Evolutionary conservation across 2,888 invertebrate species (phyloP), one percentile per base, ranked within the genome.

Genomic region (Amphipoea oculea): DNA sequence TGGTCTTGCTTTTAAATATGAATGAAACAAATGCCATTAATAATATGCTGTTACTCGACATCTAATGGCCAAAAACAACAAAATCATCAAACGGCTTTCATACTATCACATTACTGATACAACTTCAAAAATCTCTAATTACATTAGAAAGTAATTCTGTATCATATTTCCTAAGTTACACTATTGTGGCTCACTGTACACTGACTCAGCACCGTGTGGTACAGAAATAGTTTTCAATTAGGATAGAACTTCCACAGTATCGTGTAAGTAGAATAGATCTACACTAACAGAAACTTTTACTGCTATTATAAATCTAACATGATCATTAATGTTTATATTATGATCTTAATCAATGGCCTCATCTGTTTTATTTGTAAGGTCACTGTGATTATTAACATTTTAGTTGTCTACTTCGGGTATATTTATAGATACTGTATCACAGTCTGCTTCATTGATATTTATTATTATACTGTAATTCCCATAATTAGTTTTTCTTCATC

Each of bases 131-230:
- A 54, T 76, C 67, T 89, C 80, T 69, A 78, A 76, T 86, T 81
- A 78, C 78, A 72, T 51, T 84, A 80, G 90, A 89, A 89, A 89
- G 83, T 87, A 51, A 70, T 79, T 73, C 48, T 51, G 42, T 81
- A 72, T 89, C 57, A 57, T 79, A 82, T 86, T 79, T 84, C 85
- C 65, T 70, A 23, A 81, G 68, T 84, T 73, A 76, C 68, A 76
- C 73, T 73, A 77, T 79, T 80, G 79, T 65, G 63, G 75, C 79
- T 82, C 79, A 82, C 82, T 83, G 67, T 71, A 80, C 69, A 68
- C 62, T 73, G 81, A 78, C 40, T 84, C 54, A 78, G 89, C 86
- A 89, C 89, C 48, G 85, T 83, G 89, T 89, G 79, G 76, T 84
- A 80, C 79, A 42, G 63, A 79, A 76, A 83, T 89, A 89, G 86